phyloP scores from a whole-genome alignment of 2,797 vertebrate species.

The Clarias fuscus region DNA sequence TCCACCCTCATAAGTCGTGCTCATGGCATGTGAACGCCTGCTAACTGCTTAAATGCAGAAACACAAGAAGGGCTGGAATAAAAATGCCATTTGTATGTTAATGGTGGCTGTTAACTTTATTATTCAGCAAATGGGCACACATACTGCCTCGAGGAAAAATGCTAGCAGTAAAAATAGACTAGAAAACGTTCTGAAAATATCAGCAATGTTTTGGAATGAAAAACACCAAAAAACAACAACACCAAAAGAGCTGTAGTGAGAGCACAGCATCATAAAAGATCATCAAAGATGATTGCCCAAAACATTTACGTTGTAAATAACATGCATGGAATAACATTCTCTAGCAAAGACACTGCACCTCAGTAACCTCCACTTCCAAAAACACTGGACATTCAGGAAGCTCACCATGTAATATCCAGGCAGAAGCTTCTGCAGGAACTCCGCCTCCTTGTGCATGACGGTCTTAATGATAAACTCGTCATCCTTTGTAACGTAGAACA shows the following conservation, averaged over 20 bases:
- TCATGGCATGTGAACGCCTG: conserved; percentile 22
- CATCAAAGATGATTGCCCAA: neutral
- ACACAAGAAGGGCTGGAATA: conserved; percentile 3
- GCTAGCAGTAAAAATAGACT: conserved; percentile 25
- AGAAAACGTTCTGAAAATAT: neutral
- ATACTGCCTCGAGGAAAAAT: conserved; percentile 26
- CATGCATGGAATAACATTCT: neutral
- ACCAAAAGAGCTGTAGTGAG: neutral
- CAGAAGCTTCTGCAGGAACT: conserved; percentile 96
- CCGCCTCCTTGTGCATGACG: conserved; percentile 98
- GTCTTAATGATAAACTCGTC: conserved; percentile 99
- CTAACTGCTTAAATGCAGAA: conserved; percentile 29
- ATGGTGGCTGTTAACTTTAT: conserved; percentile 32
- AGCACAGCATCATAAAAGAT: neutral
- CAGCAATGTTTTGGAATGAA: neutral
- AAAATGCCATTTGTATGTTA: conserved; percentile 38
- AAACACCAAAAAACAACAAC: conserved; percentile 6
- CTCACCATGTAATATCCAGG: conserved; percentile 98
- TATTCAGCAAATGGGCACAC: conserved; percentile 37
- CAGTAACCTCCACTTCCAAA: neutral
- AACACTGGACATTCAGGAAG: neutral
- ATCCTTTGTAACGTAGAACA: conserved; percentile 95
- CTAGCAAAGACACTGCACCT: neutral
- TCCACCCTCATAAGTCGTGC: conserved; percentile 10
- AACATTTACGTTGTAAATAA: neutral